Conservation (phyloP, 2,113 vertebrate genomes). For the Aythya baeri region DNA sequence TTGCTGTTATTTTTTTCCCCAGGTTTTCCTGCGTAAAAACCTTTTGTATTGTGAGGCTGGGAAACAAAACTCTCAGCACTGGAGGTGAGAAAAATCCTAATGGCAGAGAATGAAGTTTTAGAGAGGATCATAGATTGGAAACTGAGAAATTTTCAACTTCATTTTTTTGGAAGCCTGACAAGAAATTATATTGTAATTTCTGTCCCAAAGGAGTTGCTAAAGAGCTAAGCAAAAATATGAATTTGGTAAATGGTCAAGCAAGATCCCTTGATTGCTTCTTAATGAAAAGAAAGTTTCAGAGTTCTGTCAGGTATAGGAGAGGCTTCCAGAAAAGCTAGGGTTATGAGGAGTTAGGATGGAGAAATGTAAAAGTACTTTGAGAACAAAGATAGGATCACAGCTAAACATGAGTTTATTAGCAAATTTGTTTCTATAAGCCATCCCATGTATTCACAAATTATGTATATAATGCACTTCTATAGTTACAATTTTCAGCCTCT, state of each 20-base stretch:
- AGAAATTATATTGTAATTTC: not conserved
- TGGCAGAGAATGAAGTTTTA: not conserved
- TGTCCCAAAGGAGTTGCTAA: not conserved
- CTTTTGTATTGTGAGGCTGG: not conserved
- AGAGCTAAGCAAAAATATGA: not conserved
- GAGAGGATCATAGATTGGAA: not conserved
- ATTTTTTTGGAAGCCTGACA: not conserved
- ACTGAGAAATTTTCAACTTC: not conserved
- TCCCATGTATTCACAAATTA: not conserved
- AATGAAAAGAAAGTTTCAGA: not conserved
- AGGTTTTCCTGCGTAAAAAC: not conserved
- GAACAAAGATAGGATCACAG: not conserved
- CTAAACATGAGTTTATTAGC: not conserved
- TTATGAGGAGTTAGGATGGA: not conserved
- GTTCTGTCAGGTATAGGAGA: not conserved
- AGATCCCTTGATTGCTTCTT: not conserved
- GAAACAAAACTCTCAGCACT: not conserved
- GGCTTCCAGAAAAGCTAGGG: not conserved
- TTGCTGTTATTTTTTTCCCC: not conserved
- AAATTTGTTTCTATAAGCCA: not conserved
- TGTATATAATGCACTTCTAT: not conserved
- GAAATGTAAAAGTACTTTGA: not conserved
- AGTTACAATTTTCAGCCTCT: not conserved
- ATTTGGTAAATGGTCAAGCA: not conserved
- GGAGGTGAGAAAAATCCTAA: not conserved